Conservation (phyloP, 2,113 vertebrate genomes). For the Callochromis pleurospilus region DNA sequence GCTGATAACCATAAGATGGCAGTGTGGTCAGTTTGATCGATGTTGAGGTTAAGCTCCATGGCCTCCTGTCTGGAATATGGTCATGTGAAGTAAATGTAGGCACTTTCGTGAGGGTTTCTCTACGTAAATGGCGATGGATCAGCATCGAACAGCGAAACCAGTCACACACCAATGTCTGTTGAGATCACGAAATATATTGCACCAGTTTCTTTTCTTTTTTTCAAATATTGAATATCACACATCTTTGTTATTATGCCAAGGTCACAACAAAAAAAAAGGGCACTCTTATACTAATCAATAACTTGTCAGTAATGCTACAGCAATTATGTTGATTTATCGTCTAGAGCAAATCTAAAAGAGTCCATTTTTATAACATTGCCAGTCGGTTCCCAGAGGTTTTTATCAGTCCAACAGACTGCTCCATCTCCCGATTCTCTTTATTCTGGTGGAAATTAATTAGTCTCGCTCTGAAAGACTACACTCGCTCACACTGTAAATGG, state of each 20-base stretch:
- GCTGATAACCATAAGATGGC: conserved; percentile 44
- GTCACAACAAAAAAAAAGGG: background rate
- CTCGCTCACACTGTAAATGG: conserved; percentile 27
- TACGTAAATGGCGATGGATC: background rate
- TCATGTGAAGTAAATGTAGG: background rate
- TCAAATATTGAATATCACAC: background rate
- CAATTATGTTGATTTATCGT: background rate
- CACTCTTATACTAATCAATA: background rate
- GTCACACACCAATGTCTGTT: background rate
- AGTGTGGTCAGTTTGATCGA: conserved; percentile 26
- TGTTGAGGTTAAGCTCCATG: background rate
- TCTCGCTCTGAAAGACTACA: conserved; percentile 47
- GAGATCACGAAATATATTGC: background rate
- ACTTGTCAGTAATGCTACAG: background rate
- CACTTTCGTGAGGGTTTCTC: background rate
- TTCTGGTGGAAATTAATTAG: conserved; percentile 58
- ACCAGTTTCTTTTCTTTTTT: background rate
- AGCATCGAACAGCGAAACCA: background rate
- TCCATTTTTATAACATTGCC: background rate
- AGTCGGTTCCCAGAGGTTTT: conserved; percentile 8
- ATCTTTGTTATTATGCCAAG: background rate
- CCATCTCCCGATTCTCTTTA: conserved; percentile 1
- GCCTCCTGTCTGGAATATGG: background rate
- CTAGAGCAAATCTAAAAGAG: background rate
- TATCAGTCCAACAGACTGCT: conserved; percentile 13